Evolutionary conservation across 2,888 invertebrate species (phyloP), one percentile per base, ranked within the genome.

Genomic region (Rhodophaea formosa): DNA sequence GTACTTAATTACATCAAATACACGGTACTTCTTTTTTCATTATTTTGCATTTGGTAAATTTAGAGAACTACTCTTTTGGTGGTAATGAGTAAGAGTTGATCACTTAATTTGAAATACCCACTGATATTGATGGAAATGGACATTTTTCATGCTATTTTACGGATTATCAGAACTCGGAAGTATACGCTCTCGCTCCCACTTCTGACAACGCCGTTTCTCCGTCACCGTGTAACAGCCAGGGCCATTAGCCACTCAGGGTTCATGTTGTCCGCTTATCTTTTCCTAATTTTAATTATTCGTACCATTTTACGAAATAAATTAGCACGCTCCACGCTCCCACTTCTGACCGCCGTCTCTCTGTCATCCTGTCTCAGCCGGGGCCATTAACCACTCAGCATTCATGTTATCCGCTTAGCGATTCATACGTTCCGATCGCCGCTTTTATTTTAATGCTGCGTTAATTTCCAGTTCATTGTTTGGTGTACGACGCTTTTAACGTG

Each of bases 371-470:
- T 30, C 12, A 15, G 16, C 45, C 54, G 12, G n/a, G 1, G 32
- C 54, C 54, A 55, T 55, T 55, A 55, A 45, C 54, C 54, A 55
- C 54, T 55, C 54, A 55, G 35, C 45, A 35, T 55, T 17, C 45
- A 44, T 45, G 45, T 55, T 55, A 55, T 55, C 54, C 45, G 54
- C 54, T 55, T 55, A 55, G 30, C 44, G 45, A 7, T 8, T 62
- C 51, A 35, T 79, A 35, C 55, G 53, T 53, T 30, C 35, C 51
- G 51, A 51, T 51, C 16, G 51, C 51, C 46, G 46, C 51, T 51
- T 51, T 51, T 51, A 35, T 51, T 51, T 16, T 17, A 51, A 51
- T 51, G 51, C 51, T 17, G 16, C 51, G 35, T 17, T 51, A 51
- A 51, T 51, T 51, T 51, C 32, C 15, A 49, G n/a, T 5, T 16